Base-by-base conservation (phyloP, 30 jellyfish, hydroid and myxozoan genomes). In the Rhopilema esculentum region DNA sequence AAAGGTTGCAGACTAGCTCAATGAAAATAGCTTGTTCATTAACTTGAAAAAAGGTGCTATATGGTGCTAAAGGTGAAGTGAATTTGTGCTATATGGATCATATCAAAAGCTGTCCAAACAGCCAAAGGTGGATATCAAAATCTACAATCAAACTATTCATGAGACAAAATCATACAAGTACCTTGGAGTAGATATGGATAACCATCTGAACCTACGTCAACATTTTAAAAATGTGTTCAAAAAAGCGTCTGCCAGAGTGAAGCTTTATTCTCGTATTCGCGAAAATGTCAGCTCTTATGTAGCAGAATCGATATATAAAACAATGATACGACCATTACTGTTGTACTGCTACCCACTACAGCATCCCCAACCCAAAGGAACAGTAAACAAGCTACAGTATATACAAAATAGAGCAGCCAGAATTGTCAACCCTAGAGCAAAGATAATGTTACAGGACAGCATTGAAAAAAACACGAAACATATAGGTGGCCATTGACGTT, bases 301-400 rank as follows among this genome's bases (percentile, higher is more conserved):
- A 76, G 75, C 51, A 51, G n/a, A n/a, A n/a, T n/a, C n/a, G n/a
- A n/a, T n/a, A n/a, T n/a, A n/a, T n/a, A n/a, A n/a, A n/a, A n/a
- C 91, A 66, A 74, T 86, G 95, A 72, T 86, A 72, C 86, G 82
- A n/a, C 95, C 95, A 53, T 49, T 86, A 63, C 86, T 86, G 50
- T 67, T 50, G 78, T 74, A 86, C 89, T 86, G 95, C 75, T 86
- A 75, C 83, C 95, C 91, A 29, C 79, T 75, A 61, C 89, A 69
- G 86, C 82, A 66, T 86, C 32, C 89, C 84, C 82, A 74, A 86
- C 77, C 86, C 94, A 1, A 53, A 22, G 86, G 75, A 48, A 80
- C 90, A 80, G 63, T 71, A 16, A 88, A 84, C 73, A 84, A 49
- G 82, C 88, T 72, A 65, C 72, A 49, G 81, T 84, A 87, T 31